Base-by-base conservation (phyloP, 2,797 vertebrate species). In the Myioborus miniatus region DNA sequence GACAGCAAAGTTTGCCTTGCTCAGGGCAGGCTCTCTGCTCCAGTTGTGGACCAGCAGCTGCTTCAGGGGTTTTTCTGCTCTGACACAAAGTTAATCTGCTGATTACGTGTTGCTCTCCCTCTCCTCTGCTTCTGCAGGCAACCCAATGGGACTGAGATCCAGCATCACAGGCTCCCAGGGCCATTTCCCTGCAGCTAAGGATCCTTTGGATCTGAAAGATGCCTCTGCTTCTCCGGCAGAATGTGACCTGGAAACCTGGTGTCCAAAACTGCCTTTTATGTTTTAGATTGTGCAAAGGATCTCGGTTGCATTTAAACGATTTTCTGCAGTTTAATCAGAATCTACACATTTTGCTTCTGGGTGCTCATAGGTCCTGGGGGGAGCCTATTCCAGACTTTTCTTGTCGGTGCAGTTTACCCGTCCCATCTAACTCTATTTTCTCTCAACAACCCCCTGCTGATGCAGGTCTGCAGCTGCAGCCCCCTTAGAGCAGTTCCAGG, bases 401-500 rank as follows among this genome's bases (percentile, higher is more conserved):
- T 4, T 3, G 24, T 12, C 52, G 44, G 7, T 89, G 56, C 44
- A 49, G 19, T 58, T 89, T 22, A 18, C 18, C 30, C 67, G 27
- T 26, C 32, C 53, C 14, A 1, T 22, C 29, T 30, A 6, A 70
- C 9, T 20, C 3, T 17, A 4, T 41, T 55, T 71, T 67, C 67
- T 15, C 58, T 27, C 11, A 15, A 17, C 13, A 24, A 2, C 15
- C 58, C 21, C 39, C 19, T 63, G 34, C 59, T 34, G 17, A 7
- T 16, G 39, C 47, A n/a, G 3, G 13, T 63, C 36, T 68, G 55
- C 46, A 62, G 46, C 68, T 71, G 15, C 65, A 65, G 20, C 39
- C 34, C 32, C 34, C 23, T 34, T 5, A 3, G 3, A 50, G 1
- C 2, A 77, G 5, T 32, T 23, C 15, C 0, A 0, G 49, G 52